Conservation (phyloP, 2,888 invertebrate species). For the Andrena flavipes region DNA sequence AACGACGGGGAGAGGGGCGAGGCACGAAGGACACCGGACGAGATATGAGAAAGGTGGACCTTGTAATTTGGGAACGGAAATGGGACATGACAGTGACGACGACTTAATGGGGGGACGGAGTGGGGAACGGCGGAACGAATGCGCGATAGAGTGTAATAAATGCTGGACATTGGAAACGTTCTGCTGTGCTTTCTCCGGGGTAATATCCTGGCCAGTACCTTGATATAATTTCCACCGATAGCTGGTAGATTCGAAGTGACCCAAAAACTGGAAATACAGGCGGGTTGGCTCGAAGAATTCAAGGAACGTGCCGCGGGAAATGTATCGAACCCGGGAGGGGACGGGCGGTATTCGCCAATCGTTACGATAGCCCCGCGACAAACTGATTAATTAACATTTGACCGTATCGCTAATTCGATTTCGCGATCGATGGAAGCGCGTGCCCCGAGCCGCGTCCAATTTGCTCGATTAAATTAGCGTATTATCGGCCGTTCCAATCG, state of each 20-base stretch:
- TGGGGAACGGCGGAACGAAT: too few relatives aligned
- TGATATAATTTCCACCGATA: too few relatives aligned
- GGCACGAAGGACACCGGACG: background rate
- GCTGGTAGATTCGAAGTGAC: too few relatives aligned
- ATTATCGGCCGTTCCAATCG: slow-evolving; percentile 58
- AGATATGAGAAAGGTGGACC: background rate
- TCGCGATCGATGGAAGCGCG: slow-evolving; percentile 12
- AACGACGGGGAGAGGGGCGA: background rate
- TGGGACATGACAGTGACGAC: slow-evolving; percentile 6
- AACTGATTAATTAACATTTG: slow-evolving; percentile 58
- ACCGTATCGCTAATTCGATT: slow-evolving; percentile 61
- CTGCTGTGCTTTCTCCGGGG: too few relatives aligned
- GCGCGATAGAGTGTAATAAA: background rate
- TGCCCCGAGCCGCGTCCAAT: slow-evolving; percentile 34
- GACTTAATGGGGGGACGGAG: background rate
- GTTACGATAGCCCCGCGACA: slow-evolving; percentile 34
- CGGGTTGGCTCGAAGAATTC: background rate
- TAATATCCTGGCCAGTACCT: too few relatives aligned
- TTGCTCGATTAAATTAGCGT: slow-evolving; percentile 67
- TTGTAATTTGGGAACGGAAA: slow-evolving; percentile 20
- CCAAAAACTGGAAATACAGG: too few relatives aligned
- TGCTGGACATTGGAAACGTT: background rate
- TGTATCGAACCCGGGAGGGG: background rate
- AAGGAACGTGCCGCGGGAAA: background rate
- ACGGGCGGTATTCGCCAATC: slow-evolving; percentile 6